Conservation (phyloP, 2,888 invertebrate species). For the Chymomyza procnemis region DNA sequence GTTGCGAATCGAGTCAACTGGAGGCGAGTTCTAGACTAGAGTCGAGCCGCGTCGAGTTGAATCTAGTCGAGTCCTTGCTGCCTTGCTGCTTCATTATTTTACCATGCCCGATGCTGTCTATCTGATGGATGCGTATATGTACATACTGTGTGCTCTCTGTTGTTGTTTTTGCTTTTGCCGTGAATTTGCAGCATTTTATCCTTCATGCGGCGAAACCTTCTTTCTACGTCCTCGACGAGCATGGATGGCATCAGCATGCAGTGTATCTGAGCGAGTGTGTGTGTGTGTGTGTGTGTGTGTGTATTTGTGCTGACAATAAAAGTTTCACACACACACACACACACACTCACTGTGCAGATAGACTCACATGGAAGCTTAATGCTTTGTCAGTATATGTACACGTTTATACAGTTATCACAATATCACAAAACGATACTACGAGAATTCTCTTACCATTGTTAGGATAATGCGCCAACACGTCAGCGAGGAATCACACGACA, state of each 20-base stretch:
- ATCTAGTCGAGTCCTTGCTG: constrained; percentile 66
- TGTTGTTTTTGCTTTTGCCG: constrained; percentile 54
- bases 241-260: constrained; percentile 39
- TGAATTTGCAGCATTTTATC: constrained; percentile 74
- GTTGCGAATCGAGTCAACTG: constrained; percentile 28
- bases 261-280: constrained; percentile 36
- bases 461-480: too few species aligned
- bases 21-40: constrained; percentile 58
- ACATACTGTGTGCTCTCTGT: constrained; percentile 60
- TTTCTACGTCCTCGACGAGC: constrained; percentile 36
- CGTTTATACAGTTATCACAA: constrained; percentile 2
- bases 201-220: constrained; percentile 45
- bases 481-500: too few species aligned
- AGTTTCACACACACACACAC: constrained; percentile 58
- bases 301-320: constrained; percentile 69
- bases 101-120: constrained; percentile 64
- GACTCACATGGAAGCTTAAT: constrained; percentile 60
- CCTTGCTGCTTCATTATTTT: constrained; percentile 73
- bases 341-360: constrained; percentile 23
- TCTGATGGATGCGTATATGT: constrained; percentile 69
- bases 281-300: constrained; percentile 62
- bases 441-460: too few species aligned
- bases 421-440: not conserved
- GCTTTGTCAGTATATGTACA: constrained; percentile 46
- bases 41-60: constrained; percentile 26